phyloP scores from a whole-genome alignment of 2,113 vertebrate species.

The Hippocampus zosterae region DNA sequence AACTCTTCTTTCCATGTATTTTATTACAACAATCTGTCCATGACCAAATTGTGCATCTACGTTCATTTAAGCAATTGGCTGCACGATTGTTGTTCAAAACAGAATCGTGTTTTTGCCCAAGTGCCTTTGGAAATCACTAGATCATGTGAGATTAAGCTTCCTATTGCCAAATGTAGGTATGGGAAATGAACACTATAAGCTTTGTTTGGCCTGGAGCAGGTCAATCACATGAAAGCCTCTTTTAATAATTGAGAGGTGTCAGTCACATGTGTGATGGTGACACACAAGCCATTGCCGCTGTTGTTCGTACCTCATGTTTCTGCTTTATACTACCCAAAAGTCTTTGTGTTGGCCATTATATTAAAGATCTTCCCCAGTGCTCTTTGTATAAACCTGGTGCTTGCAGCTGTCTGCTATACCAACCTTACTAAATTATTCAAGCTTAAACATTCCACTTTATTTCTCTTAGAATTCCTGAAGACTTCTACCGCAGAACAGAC shows the following conservation, averaged over 20 bases:
- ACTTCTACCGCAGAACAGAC: conserved; percentile 33
- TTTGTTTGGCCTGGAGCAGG: conserved; percentile 17
- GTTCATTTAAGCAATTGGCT: conserved; percentile 14
- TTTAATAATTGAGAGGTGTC: conserved; percentile 17
- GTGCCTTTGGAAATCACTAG: neutral
- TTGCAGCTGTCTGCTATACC: conserved; percentile 36
- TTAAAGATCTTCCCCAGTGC: conserved; percentile 29
- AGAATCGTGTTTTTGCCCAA: conserved; percentile 11
- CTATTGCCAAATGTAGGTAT: neutral
- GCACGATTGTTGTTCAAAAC: neutral
- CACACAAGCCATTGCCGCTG: conserved; percentile 5
- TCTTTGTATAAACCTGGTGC: conserved; percentile 37
- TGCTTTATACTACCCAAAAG: conserved; percentile 25
- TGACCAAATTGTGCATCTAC: conserved; percentile 15
- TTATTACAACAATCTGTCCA: neutral
- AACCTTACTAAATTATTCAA: conserved; percentile 66
- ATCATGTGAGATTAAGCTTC: neutral
- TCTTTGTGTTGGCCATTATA: conserved; percentile 2
- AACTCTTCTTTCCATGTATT: conserved; percentile 3
- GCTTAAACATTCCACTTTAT: conserved; percentile 33
- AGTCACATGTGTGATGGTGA: conserved; percentile 13
- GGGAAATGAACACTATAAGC: conserved; percentile 9
- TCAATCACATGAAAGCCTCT: conserved; percentile 36
- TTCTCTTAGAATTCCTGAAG: conserved; percentile 39
- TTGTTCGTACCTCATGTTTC: conserved; percentile 7